phyloP scores from a whole-genome alignment of 2,888 invertebrate species.

The Chromoteleia sp. region DNA sequence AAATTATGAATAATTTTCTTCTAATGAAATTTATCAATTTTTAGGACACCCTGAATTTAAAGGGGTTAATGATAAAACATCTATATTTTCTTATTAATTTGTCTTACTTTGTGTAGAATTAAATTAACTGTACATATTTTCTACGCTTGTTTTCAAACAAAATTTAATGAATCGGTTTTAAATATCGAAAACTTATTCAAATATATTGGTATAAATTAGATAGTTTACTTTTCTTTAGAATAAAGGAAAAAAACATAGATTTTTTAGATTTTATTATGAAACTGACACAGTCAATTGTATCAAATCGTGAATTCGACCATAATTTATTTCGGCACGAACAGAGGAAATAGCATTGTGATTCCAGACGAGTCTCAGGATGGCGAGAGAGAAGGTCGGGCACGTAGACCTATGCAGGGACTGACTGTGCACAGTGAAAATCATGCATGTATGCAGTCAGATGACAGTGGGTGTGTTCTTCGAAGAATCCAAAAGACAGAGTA shows the following conservation, averaged over 20 bases:
- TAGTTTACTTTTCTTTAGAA: too few relatives aligned
- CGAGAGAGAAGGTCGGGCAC: conserved; percentile 73
- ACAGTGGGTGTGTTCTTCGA: conserved; percentile 75
- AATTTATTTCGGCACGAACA: conserved; percentile 59
- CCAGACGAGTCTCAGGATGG: conserved; percentile 78
- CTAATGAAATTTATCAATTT: conserved; percentile 2
- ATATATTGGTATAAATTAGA: too few relatives aligned
- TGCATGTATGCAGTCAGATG: conserved; percentile 72
- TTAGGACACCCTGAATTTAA: background rate
- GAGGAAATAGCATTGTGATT: conserved; percentile 77
- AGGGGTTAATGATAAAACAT: conserved; percentile 1
- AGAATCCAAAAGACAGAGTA: conserved; percentile 75
- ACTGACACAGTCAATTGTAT: conserved; percentile 41
- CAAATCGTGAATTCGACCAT: conserved; percentile 45
- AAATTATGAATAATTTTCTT: conserved; percentile 19
- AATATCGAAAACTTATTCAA: background rate
- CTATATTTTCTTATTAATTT: background rate
- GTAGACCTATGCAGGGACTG: conserved; percentile 72
- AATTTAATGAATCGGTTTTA: too few relatives aligned
- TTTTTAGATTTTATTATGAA: conserved; percentile 26
- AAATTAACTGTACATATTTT: background rate
- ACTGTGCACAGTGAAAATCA: conserved; percentile 71
- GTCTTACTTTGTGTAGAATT: background rate
- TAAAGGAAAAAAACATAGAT: background rate
- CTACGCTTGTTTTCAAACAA: background rate